Evolutionary conservation across 2,113 vertebrate genomes (phyloP).

Genomic region (Carassius carassius): DNA sequence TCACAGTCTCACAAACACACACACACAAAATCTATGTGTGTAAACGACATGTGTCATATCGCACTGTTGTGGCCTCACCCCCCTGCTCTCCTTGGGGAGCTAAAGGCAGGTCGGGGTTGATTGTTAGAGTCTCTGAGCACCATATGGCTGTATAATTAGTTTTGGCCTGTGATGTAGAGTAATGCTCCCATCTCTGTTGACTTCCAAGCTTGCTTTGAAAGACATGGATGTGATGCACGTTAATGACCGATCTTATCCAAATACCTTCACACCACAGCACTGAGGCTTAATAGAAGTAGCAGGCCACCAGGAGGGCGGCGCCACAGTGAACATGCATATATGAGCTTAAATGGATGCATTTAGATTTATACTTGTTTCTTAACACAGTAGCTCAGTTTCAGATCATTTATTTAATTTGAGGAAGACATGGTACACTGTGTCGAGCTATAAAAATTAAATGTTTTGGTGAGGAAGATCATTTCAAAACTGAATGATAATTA

Average conservation of each 20-base stretch:
- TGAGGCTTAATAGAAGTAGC: not conserved
- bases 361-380: not conserved
- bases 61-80: slow-evolving; percentile 66
- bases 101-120: slow-evolving; percentile 70
- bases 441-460: not conserved
- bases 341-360: not conserved
- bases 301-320: not conserved
- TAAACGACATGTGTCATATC: slow-evolving; percentile 96
- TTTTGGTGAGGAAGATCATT: not conserved
- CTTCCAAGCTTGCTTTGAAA: slow-evolving; percentile 35
- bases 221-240: slow-evolving; percentile 37
- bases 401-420: not conserved
- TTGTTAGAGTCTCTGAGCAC: slow-evolving; percentile 81
- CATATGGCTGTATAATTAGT: slow-evolving; percentile 99
- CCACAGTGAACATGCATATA: not conserved
- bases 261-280: slow-evolving; percentile 90
- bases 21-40: slow-evolving; percentile 58
- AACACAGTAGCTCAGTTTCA: not conserved
- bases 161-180: slow-evolving; percentile 85
- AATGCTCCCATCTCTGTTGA: slow-evolving; percentile 67
- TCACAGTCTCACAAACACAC: slow-evolving; percentile 77
- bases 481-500: not conserved
- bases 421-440: not conserved
- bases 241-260: slow-evolving; percentile 59
- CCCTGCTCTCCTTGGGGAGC: slow-evolving; percentile 73